phyloP scores from a whole-genome alignment of 2,888 invertebrate species.

The Macrosiphum euphorbiae region DNA sequence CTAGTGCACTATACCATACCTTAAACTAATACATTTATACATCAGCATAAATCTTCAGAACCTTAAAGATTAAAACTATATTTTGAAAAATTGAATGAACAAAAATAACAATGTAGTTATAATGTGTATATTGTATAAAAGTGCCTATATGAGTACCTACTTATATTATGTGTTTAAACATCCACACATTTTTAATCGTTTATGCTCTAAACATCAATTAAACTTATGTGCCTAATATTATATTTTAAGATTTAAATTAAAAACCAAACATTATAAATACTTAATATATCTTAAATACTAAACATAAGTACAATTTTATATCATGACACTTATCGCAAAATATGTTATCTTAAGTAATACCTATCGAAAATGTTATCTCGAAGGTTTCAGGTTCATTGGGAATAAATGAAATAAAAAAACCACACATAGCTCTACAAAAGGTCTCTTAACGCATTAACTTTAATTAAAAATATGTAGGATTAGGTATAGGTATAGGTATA shows the following conservation, averaged over 20 bases:
- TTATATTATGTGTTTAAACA: neutral
- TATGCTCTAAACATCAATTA: neutral
- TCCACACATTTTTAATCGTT: neutral
- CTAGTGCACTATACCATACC: neutral
- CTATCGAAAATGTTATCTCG: neutral
- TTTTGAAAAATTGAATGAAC: neutral
- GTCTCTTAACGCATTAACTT: neutral
- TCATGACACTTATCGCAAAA: neutral
- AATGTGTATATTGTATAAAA: neutral
- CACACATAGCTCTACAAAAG: neutral
- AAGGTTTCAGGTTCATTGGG: neutral
- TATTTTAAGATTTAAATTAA: neutral
- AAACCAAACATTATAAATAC: neutral
- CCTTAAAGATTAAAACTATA: neutral
- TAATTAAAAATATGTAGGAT: conserved; percentile 21
- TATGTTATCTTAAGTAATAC: neutral
- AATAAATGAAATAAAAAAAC: conserved; percentile 1
- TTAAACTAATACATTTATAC: neutral
- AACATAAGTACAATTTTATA: neutral
- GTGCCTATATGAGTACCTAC: no score
- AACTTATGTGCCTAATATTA: neutral
- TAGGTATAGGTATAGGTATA: neutral
- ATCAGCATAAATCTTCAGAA: neutral
- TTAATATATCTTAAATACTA: neutral
- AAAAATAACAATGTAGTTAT: neutral